phyloP scores from a whole-genome alignment of 2,797 vertebrate species.

The Sparidentex hasta region DNA sequence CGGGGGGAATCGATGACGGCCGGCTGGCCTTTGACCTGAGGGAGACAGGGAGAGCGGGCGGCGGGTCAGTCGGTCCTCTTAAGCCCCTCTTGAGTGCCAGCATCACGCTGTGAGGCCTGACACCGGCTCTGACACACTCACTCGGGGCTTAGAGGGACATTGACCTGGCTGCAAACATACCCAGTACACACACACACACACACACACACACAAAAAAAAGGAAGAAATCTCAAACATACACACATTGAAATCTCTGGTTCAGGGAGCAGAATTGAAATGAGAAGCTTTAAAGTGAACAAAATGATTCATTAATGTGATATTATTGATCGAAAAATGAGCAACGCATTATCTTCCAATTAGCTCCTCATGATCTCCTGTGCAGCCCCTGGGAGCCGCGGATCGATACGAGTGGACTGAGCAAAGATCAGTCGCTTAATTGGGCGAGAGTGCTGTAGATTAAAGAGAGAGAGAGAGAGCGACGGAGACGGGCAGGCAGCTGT shows the following conservation, averaged over 20 bases:
- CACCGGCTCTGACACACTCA: constrained; percentile 80
- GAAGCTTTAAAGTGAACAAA: constrained; percentile 5
- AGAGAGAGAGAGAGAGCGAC: constrained; percentile 41
- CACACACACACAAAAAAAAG: constrained; percentile 16
- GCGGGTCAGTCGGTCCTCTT: constrained; percentile 79
- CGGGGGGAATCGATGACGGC: constrained; percentile 80
- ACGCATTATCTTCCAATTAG: constrained; percentile 59
- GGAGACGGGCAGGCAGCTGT: constrained; percentile 51
- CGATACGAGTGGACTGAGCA: constrained; percentile 69
- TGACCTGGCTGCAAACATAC: constrained; percentile 74
- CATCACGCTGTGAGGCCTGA: constrained; percentile 84
- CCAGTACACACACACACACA: constrained; percentile 45
- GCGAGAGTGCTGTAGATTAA: constrained; percentile 64
- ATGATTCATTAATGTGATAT: neutral
- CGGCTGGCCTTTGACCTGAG: constrained; percentile 86
- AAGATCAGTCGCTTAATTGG: constrained; percentile 81
- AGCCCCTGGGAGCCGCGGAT: constrained; percentile 62
- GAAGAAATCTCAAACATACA: constrained; percentile 32
- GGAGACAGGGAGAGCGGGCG: constrained; percentile 66
- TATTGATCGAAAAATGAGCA: constrained; percentile 20
- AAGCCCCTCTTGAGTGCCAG: constrained; percentile 77
- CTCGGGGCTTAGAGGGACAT: constrained; percentile 75
- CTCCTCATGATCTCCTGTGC: constrained; percentile 47
- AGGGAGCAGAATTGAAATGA: constrained; percentile 4
- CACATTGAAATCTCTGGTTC: constrained; percentile 7